Base-by-base conservation (phyloP, 1,140 invertebrate species). In the Diabrotica undecimpunctata region DNA sequence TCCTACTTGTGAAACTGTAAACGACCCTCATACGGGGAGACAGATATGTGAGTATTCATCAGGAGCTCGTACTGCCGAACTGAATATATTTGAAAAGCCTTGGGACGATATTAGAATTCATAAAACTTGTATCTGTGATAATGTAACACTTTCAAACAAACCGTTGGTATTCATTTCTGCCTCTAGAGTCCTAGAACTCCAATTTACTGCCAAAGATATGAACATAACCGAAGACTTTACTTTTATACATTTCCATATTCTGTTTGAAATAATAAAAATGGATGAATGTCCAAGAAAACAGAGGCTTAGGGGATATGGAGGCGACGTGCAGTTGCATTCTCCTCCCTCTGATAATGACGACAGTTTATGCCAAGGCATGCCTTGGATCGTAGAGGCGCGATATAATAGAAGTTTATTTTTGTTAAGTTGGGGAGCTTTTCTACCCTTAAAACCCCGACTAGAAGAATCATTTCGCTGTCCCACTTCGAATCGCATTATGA, bases 391-490 rank as follows among this genome's bases (percentile, higher is more conserved):
- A 14, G 86, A 88, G 74, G 89, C 90, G 1, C 82, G 88, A 58
- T 85, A 88, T 52, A 90, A 91, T 70, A 84, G 87, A 25, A 90
- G 88, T 5, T 80, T 92, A 1, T 92, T 90, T 69, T 79, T 92
- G 13, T 78, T 90, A 41, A 89, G 89, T 6, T 91, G 89, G 89
- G 89, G 90, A 3, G 83, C 85, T 70, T 84, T 88, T 62, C 74
- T 77, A 25, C 79, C 76, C 14, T 74, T 76, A 25, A 80, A 83
- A 71, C 81, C 82, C 41, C 78, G 79, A 51, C 79, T 81, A 12
- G 83, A 83, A 59, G 82, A 86, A 72, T 78, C 83, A n/a, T 83
- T 82, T 67, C 74, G 82, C 35, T 89, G 87, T 72, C 81, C 83
- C 59, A 88, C 87, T 9, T 75, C 79, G 67, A 90, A 87, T 71